Conservation (phyloP, 2,113 vertebrate genomes). For the Hippotragus niger region DNA sequence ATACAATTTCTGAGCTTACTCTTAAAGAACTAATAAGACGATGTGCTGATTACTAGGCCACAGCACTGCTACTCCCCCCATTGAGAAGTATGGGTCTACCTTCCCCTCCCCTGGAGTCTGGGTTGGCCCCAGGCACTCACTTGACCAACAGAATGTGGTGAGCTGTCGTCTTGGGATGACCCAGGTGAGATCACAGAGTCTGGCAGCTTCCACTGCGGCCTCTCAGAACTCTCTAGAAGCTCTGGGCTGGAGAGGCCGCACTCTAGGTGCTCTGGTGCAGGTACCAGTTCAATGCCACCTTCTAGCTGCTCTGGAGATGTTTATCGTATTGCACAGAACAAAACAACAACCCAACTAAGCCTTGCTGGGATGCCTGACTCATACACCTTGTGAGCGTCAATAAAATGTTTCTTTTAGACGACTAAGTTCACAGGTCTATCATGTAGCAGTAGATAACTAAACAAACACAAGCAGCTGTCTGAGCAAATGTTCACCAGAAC, state of each 20-base stretch:
- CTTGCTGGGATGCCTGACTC: not conserved
- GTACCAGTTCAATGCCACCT: not conserved
- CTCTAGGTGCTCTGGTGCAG: not conserved
- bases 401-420: not conserved
- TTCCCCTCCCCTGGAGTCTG: not conserved
- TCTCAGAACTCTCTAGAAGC: not conserved
- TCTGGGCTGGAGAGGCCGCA: not conserved
- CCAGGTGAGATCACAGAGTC: not conserved
- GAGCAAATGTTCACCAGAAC: not conserved
- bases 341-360: not conserved
- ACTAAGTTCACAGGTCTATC: not conserved
- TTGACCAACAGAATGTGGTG: not conserved
- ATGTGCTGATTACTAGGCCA: too few species aligned
- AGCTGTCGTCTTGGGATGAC: not conserved
- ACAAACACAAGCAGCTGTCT: not conserved
- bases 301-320: not conserved
- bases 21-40: not conserved
- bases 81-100: rapidly evolving
- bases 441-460: not conserved
- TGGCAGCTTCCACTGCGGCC: not conserved
- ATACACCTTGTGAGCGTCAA: not conserved
- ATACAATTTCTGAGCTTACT: not conserved
- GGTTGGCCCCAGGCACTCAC: not conserved
- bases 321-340: not conserved
- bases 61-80: too few species aligned